Evolutionary conservation across 2,888 invertebrate species (phyloP).

Genomic region (Drosophila conformis): DNA sequence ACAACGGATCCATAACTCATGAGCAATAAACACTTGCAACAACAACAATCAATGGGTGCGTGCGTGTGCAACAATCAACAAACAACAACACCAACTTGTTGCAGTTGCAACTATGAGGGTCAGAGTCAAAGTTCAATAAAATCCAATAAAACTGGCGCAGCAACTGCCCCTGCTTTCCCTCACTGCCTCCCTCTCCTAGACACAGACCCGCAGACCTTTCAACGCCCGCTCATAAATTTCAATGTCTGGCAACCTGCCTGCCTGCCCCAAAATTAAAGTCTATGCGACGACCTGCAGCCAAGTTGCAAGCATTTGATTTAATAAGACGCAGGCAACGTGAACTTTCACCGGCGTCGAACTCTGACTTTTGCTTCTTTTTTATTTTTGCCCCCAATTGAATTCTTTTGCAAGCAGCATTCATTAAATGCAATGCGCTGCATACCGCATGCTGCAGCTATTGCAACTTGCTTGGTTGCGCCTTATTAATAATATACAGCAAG

Average conservation of each 20-base stretch:
- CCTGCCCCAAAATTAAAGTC: conserved; percentile 32
- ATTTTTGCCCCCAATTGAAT: conserved; percentile 28
- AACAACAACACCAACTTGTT: conserved; percentile 44
- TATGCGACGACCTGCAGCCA: conserved; percentile 32
- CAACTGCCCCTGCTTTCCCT: not conserved
- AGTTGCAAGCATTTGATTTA: conserved; percentile 62
- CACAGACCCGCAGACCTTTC: conserved; percentile 70
- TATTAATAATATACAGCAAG: conserved; percentile 23
- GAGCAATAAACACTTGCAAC: conserved; percentile 26
- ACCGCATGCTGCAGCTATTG: conserved; percentile 7
- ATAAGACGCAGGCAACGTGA: conserved; percentile 58
- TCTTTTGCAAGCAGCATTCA: conserved; percentile 12
- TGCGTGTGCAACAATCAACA: conserved; percentile 38
- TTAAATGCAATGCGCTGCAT: conserved; percentile 39
- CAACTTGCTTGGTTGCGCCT: conserved; percentile 27
- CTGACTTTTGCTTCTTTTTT: conserved; percentile 1
- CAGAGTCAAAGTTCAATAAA: conserved; percentile 82
- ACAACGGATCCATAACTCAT: conserved; percentile 56
- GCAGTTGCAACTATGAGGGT: conserved; percentile 69
- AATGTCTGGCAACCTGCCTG: conserved; percentile 54
- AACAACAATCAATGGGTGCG: not conserved
- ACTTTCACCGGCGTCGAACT: conserved; percentile 60
- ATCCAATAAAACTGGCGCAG: conserved; percentile 76
- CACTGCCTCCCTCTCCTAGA: conserved; percentile 8
- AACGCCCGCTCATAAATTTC: conserved; percentile 65